Evolutionary conservation across 1,140 invertebrate genomes (phyloP).

Genomic region (Zaprionus taronus): DNA sequence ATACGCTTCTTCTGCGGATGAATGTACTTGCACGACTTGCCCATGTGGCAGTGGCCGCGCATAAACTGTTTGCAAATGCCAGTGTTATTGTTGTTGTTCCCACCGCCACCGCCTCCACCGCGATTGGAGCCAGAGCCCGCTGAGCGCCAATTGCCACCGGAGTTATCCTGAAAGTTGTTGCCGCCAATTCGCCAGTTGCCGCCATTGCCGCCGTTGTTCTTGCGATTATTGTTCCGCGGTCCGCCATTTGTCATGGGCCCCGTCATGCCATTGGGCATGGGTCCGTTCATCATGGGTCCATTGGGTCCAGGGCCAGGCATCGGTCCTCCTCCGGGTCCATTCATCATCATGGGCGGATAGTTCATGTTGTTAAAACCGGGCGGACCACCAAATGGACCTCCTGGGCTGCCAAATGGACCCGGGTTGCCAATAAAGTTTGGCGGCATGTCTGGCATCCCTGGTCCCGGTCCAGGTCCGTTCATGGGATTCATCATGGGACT

Average conservation of each 20-base stretch:
- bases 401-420: slow-evolving; percentile 60
- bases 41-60: slow-evolving; percentile 90
- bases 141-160: slow-evolving; percentile 78
- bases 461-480: slow-evolving; percentile 50
- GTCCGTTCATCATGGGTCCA: slow-evolving; percentile 77
- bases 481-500: slow-evolving; percentile 51
- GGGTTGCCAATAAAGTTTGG: slow-evolving; percentile 64
- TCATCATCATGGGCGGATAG: slow-evolving; percentile 80
- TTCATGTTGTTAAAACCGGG: slow-evolving; percentile 58
- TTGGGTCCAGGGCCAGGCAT: slow-evolving; percentile 84
- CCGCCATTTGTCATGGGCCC: slow-evolving; percentile 59
- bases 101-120: slow-evolving; percentile 54
- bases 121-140: slow-evolving; percentile 71
- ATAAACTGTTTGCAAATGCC: slow-evolving; percentile 91
- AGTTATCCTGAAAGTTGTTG: slow-evolving; percentile 75
- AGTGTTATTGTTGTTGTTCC: slow-evolving; percentile 84
- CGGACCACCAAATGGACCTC: slow-evolving; percentile 57
- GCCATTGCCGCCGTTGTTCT: slow-evolving; percentile 63
- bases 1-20: slow-evolving; percentile 88
- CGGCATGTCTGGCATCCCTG: slow-evolving; percentile 63
- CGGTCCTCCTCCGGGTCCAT: slow-evolving; percentile 70
- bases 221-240: slow-evolving; percentile 59
- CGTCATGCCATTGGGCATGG: slow-evolving; percentile 80
- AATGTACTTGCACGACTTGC: slow-evolving; percentile 91
- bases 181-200: slow-evolving; percentile 73